These are phyloP conservation scores for Drosophila pseudotalamancana DNA, from an alignment of 2,888 invertebrate species.

Conservation along the genomic window DNA sequence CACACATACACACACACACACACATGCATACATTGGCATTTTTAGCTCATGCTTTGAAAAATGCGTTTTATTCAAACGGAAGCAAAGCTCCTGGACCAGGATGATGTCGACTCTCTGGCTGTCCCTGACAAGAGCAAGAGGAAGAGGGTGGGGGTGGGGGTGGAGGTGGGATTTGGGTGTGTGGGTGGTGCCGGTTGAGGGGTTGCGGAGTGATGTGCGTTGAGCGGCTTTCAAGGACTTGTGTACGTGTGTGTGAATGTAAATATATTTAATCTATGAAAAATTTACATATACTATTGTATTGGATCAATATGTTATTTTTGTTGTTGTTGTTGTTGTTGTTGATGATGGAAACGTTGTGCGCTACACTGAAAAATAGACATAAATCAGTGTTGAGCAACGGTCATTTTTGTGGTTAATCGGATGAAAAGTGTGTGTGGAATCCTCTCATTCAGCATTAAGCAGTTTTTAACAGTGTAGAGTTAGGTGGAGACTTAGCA, in stretches of 20 bases:
- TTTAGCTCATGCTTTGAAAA: constrained; percentile 64
- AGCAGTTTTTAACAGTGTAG: not conserved
- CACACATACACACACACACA: constrained; percentile 29
- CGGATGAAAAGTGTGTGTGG: constrained; percentile 15
- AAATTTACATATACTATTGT: constrained; percentile 59
- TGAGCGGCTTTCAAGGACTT: constrained; percentile 51
- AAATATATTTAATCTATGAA: constrained; percentile 52
- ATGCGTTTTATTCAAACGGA: constrained; percentile 73
- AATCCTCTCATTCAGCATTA: not conserved
- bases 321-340: constrained; percentile 6
- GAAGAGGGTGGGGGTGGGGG: not conserved
- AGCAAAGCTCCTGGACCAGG: constrained; percentile 56
- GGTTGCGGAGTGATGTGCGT: not conserved
- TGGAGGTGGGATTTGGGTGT: not conserved
- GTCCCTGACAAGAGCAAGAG: constrained; percentile 20
- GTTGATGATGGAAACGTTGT: constrained; percentile 6
- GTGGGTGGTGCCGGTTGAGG: not conserved
- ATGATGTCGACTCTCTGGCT: constrained; percentile 28
- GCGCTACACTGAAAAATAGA: constrained; percentile 11
- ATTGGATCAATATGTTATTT: constrained; percentile 52
- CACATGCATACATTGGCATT: constrained; percentile 47
- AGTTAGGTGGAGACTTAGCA: not conserved
- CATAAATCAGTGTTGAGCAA: constrained; percentile 33
- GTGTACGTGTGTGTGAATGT: constrained; percentile 26
- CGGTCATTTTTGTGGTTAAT: constrained; percentile 24